Percentiles rank a stretch among this genome's conserved stretches.
Evolutionary conservation across 1,140 invertebrate genomes (phyloP).

Genomic region (Capitella teleta): DNA sequence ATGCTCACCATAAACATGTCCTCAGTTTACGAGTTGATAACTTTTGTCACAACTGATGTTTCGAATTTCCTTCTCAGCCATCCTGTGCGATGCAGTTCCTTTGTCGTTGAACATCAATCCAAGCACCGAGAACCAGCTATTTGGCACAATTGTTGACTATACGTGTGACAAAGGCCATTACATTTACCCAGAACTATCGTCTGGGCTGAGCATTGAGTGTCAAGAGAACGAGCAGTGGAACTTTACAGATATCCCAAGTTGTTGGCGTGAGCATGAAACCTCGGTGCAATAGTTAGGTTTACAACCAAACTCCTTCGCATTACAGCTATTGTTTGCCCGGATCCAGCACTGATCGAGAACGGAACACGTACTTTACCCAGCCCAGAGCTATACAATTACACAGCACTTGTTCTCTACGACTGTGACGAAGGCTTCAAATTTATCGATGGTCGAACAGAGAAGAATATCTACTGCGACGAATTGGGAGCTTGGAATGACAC

Average conservation of each 20-base stretch:
- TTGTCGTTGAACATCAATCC: slow-evolving; percentile 1
- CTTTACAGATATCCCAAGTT: not conserved
- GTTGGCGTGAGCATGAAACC: slow-evolving; percentile 1
- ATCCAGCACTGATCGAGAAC: slow-evolving; percentile 1
- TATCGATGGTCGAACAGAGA: slow-evolving; percentile 3
- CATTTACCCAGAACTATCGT: slow-evolving; percentile 2
- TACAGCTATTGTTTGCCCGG: slow-evolving; percentile 4
- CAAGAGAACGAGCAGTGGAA: not conserved
- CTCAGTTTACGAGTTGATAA: too few relatives aligned
- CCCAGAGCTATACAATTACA: not conserved
- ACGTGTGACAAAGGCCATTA: slow-evolving; percentile 9
- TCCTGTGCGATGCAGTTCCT: slow-evolving; percentile 5
- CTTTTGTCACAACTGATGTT: too few relatives aligned
- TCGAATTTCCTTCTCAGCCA: slow-evolving; percentile 5
- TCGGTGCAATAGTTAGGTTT: not conserved
- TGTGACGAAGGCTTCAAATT: slow-evolving; percentile 6
- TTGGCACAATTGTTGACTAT: slow-evolving; percentile 10
- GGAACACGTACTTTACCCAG: not conserved
- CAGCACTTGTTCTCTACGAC: not conserved
- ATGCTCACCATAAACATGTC: too few relatives aligned
- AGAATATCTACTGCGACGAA: slow-evolving; percentile 7
- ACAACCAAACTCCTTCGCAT: not conserved
- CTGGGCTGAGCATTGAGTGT: not conserved
- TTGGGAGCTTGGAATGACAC: slow-evolving; percentile 10
- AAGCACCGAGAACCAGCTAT: slow-evolving; percentile 4